Conservation (phyloP, 1,140 invertebrate species). For the Bombus waltoni region DNA sequence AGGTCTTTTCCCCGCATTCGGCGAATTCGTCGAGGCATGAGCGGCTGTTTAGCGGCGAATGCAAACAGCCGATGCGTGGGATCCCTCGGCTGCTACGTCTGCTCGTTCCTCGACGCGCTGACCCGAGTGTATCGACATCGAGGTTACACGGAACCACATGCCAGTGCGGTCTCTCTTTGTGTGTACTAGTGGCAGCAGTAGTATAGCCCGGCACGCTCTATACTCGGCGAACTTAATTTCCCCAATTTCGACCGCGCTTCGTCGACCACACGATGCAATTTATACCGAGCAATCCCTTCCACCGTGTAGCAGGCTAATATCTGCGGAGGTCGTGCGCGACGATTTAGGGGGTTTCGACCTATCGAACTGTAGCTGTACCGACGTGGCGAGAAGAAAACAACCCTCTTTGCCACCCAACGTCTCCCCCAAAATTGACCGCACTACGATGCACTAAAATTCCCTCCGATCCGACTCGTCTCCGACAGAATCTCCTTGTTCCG, state of each 20-base stretch:
- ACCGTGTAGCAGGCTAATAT: slow-evolving; percentile 57
- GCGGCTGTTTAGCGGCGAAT: slow-evolving; percentile 21
- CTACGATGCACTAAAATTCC: too few relatives aligned
- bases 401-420: not conserved
- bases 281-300: slow-evolving; percentile 58
- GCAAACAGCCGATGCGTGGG: slow-evolving; percentile 40
- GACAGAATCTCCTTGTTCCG: too few relatives aligned
- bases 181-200: slow-evolving; percentile 45
- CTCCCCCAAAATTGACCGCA: too few relatives aligned
- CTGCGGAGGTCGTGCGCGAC: slow-evolving; percentile 62
- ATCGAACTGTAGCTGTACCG: slow-evolving; percentile 21
- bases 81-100: slow-evolving; percentile 29
- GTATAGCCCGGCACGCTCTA: slow-evolving; percentile 51
- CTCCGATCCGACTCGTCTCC: too few relatives aligned
- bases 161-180: slow-evolving; percentile 67
- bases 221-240: slow-evolving; percentile 70
- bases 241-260: slow-evolving; percentile 72
- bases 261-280: slow-evolving; percentile 71
- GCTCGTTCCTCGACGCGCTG: slow-evolving; percentile 42
- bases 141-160: slow-evolving; percentile 66
- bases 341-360: slow-evolving; percentile 23
- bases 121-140: slow-evolving; percentile 62
- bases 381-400: not conserved
- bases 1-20: not conserved
- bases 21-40: not conserved